Base-by-base conservation (phyloP, 2,797 vertebrate genomes). In the Ispidina picta region DNA sequence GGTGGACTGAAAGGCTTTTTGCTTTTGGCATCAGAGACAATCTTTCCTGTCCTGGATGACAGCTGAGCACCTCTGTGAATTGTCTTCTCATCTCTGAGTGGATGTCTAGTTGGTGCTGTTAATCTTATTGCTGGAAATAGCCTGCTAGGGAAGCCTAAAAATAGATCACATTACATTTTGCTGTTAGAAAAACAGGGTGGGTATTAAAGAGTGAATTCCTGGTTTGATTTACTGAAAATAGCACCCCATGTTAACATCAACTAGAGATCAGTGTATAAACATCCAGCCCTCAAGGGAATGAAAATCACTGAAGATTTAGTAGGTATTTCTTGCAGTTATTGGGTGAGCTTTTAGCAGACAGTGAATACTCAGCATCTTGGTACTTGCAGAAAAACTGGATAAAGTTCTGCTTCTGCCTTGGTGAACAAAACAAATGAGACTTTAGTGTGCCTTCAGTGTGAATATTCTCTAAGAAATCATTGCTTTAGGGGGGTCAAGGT, bases 171-270 rank as follows among this genome's bases (percentile, higher is more conserved):
- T 14, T 48, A 28, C 21, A 25, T 92, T 72, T 68, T 81, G 35
- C 22, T 85, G 18, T 52, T 65, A 43, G 21, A 72, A 85, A 81
- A 82, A 15, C 17, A 23, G 37, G 4, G 12, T 52, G 23, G 25
- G 22, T 52, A 56, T 77, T 89, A 78, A 83, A 60, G 70, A 88
- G 25, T 51, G 60, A 83, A 25, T 84, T 93, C 55, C 69, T 80
- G 16, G 21, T 39, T 44, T 78, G 80, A 49, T 69, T 48, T 58
- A 29, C 44, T 86, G 88, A 81, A 91, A 93, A 78, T 25, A 73
- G 64, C 35, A 83, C 6, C 15, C 15, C 8, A 1, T 66, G 60
- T 62, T 94, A 56, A 35, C 15, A 1, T n/a, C 22, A 86, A 13
- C 12, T 64, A 35, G 76, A 55, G 35, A 81, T 80, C 21, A 48